Evolutionary conservation across 2,888 invertebrate species (phyloP), one percentile per base, ranked within the genome.

Genomic region (Tethea ocularis): DNA sequence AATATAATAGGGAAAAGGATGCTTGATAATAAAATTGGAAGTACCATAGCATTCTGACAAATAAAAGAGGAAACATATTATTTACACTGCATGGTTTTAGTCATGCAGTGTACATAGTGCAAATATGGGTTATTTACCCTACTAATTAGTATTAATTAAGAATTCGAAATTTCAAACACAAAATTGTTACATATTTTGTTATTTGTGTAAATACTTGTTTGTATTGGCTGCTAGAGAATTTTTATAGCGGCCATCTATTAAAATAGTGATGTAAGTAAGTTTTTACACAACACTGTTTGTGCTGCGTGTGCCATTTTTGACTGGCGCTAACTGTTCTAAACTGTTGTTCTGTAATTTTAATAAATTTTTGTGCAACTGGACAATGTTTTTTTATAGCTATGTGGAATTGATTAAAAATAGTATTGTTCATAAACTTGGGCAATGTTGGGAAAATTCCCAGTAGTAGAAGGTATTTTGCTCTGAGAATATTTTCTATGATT

Each of bases 281-380:
- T 90, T 90, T 88, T 91, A 91, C 89, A 85, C 81, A 69, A 80
- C 72, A 69, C 71, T 38, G 33, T 33, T 33, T 33, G 77, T 75
- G 68, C 63, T 83, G 82, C 82, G 70, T 74, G 87, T 89, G 91
- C 90, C 89, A 91, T 88, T 84, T 77, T 77, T 56, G 20, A 73
- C 75, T 80, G 91, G 89, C 86, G 77, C 76, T 64, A 74, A 74
- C 76, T 84, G 82, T 83, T 85, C 79, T 86, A 78, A 79, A 85
- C 81, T 86, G 87, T 87, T 89, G 88, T 87, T 88, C 84, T 82
- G 78, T 86, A 84, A 78, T 36, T 71, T 82, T 81, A 78, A 85
- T 86, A 83, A 84, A 85, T 82, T 78, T 63, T 73, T 75, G 66
- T 67, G 68, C 70, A 74, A 74, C 63, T 64, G 62, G 58, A 54